Base-by-base conservation (phyloP, 23 tunicate species). In the Clavelina lepadiformis region DNA sequence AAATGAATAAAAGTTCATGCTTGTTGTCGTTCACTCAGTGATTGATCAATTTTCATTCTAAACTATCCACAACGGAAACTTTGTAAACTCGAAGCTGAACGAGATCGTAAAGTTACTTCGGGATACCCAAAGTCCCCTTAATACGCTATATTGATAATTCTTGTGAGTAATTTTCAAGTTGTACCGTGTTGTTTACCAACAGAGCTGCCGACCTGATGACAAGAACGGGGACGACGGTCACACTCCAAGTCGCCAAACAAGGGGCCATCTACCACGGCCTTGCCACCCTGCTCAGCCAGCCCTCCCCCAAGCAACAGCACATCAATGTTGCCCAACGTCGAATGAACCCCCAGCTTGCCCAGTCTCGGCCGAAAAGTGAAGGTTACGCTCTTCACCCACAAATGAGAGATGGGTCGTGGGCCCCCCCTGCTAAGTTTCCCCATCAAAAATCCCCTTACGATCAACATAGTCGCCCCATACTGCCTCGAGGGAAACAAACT, bases 161-260 rank as follows among this genome's bases (percentile, higher is more conserved):
- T n/a, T n/a, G n/a, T n/a, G n/a, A n/a, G n/a, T n/a, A n/a, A n/a
- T n/a, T n/a, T n/a, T n/a, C n/a, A n/a, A n/a, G n/a, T n/a, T n/a
- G n/a, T n/a, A n/a, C n/a, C n/a, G n/a, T n/a, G n/a, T n/a, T n/a
- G n/a, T n/a, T n/a, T n/a, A n/a, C n/a, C n/a, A n/a, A n/a, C 61
- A 91, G 89, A 60, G 98, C 98, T 1, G 98, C 98, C 18, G 75
- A 68, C 6, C 27, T 91, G 33, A 91, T 91, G 98, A 75, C 77
- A 0, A 49, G 56, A 31, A 81, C 98, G 33, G 98, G 98, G 1
- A 71, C 54, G 32, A 75, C 74, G 24, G 88, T 82, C 8, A 76
- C 77, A 22, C 50, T 91, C 56, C 65, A 74, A 29, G 80, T 91
- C 35, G 89, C 88, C 31, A 81, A 81, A 77, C 78, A 91, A 61